Percentiles rank a stretch among this genome's conserved stretches.
Conservation (phyloP, 2,888 invertebrate species). For the Noctua janthe region DNA sequence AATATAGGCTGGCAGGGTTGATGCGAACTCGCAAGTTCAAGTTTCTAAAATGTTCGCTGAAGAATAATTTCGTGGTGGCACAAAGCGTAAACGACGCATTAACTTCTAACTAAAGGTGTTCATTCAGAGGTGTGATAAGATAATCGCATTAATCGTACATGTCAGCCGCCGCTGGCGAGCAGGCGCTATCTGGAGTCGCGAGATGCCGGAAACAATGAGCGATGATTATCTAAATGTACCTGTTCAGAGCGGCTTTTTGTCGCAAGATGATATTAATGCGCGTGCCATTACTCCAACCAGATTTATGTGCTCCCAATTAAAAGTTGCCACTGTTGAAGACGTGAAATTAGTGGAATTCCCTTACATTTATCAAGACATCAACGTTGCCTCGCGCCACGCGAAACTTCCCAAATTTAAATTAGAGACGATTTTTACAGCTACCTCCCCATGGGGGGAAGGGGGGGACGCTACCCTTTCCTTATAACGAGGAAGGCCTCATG, state of each 20-base stretch:
- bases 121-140: slow-evolving; percentile 53
- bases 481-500: slow-evolving; percentile 91
- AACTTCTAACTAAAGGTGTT: slow-evolving; percentile 60
- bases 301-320: slow-evolving; percentile 90
- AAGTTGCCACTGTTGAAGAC: slow-evolving; percentile 88
- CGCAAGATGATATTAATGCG: slow-evolving; percentile 86
- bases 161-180: slow-evolving; percentile 46
- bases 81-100: slow-evolving; percentile 47
- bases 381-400: slow-evolving; percentile 87
- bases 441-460: slow-evolving; percentile 84
- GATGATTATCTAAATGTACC: slow-evolving; percentile 87
- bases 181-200: slow-evolving; percentile 65
- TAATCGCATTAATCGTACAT: slow-evolving; percentile 62
- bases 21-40: slow-evolving; percentile 8
- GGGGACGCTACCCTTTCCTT: slow-evolving; percentile 90
- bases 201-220: slow-evolving; percentile 84
- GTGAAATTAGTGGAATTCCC: slow-evolving; percentile 89
- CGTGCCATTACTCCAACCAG: slow-evolving; percentile 82
- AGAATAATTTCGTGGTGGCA: slow-evolving; percentile 28
- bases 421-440: slow-evolving; percentile 91
- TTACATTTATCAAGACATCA: slow-evolving; percentile 90
- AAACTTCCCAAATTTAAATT: slow-evolving; percentile 91
- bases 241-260: slow-evolving; percentile 84
- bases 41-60: slow-evolving; percentile 3
- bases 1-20: slow-evolving; percentile 26